Conservation (phyloP, 2,113 vertebrate species). For the Psilopogon haemacephalus region DNA sequence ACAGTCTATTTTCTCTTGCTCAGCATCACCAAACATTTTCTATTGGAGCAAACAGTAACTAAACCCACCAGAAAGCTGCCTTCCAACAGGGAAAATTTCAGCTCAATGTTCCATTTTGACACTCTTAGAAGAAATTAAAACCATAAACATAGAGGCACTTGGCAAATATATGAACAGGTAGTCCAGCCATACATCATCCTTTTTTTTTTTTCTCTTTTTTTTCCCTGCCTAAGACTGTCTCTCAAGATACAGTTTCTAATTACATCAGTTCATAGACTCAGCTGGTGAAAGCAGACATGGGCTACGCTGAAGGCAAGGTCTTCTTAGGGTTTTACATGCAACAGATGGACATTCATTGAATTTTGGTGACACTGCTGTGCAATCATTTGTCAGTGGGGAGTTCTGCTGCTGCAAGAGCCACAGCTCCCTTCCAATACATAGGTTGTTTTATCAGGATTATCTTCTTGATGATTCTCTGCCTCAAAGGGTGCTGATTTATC, state of each 20-base stretch:
- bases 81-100: background rate
- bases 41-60: background rate
- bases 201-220: background rate
- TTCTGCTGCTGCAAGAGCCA: background rate
- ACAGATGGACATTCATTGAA: background rate
- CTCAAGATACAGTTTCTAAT: background rate
- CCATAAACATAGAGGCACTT: background rate
- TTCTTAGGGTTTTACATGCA: fast-evolving
- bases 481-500: background rate
- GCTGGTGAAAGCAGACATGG: background rate
- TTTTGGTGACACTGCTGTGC: background rate
- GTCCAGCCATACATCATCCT: background rate
- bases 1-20: background rate
- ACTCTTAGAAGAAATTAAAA: background rate
- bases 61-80: background rate
- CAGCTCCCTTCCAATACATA: background rate
- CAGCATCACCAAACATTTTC: background rate
- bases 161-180: fast-evolving
- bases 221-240: background rate
- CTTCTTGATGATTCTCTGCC: background rate
- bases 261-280: background rate
- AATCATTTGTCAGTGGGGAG: background rate
- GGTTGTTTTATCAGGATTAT: background rate
- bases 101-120: background rate
- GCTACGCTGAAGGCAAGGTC: background rate